These are phyloP conservation scores for Carposina sasakii DNA, from an alignment of 1,140 invertebrate genomes.

Conservation along the genomic window DNA sequence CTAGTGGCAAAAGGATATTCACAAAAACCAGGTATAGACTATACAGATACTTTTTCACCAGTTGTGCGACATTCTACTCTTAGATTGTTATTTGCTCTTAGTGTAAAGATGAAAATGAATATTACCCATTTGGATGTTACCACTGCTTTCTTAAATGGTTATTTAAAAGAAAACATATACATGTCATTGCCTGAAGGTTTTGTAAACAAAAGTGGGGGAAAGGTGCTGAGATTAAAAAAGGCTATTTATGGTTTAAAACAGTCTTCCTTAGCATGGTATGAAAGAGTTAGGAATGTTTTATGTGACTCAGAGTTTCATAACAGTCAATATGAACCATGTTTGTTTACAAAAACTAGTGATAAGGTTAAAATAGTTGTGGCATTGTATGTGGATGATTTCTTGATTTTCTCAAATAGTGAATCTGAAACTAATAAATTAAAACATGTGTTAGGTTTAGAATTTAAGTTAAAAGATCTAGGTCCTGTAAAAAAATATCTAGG, in stretches of 20 bases:
- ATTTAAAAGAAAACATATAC: too few species aligned
- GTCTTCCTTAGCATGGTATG: constrained; percentile 20
- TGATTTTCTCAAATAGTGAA: constrained; percentile 38
- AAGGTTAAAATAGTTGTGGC: constrained; percentile 28
- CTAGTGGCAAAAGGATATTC: too few species aligned
- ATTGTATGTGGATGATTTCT: constrained; percentile 50
- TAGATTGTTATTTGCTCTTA: constrained; percentile 4
- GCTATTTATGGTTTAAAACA: constrained; percentile 26
- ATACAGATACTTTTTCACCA: not conserved
- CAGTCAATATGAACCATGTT: constrained; percentile 39
- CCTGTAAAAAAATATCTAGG: constrained; percentile 28
- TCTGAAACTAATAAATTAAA: constrained; percentile 18
- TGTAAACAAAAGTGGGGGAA: constrained; percentile 3
- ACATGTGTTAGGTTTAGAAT: constrained; percentile 17
- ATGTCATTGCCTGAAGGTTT: too few species aligned
- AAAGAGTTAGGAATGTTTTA: constrained; percentile 25
- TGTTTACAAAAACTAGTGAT: constrained; percentile 33
- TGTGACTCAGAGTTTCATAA: constrained; percentile 27
- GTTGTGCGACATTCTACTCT: not conserved
- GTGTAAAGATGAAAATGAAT: not conserved
- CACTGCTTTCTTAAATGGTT: constrained; percentile 5
- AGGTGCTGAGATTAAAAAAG: constrained; percentile 21
- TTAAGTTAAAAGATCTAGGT: constrained; percentile 27
- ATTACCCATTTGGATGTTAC: constrained; percentile 1
- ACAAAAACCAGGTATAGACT: too few species aligned